Evolutionary conservation across 1,140 invertebrate species (phyloP).

Genomic region (Drosophila miranda): DNA sequence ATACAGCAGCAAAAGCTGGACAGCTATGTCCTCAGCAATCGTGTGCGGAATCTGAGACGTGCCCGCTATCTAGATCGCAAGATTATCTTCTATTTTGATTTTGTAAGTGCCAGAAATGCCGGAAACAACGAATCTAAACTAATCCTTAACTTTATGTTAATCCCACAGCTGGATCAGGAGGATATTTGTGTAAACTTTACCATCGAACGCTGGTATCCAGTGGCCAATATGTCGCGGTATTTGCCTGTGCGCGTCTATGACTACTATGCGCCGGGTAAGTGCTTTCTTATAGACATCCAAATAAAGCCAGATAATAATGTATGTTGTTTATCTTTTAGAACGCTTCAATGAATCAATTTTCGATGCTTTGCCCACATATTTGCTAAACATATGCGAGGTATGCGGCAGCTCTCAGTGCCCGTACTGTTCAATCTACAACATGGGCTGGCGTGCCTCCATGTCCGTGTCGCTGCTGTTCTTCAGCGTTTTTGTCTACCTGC

Average conservation of each 20-base stretch:
- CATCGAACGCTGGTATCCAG: conserved; percentile 96
- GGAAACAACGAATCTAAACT: not conserved
- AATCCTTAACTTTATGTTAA: not conserved
- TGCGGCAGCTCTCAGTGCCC: conserved; percentile 99
- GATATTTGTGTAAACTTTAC: conserved; percentile 96
- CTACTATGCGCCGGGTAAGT: conserved; percentile 96
- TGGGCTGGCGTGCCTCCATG: conserved; percentile 83
- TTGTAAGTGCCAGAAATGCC: conserved; percentile 85
- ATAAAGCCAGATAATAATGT: conserved; percentile 6
- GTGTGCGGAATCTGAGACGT: conserved; percentile 91
- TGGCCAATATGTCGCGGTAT: conserved; percentile 97
- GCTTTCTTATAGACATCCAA: not conserved
- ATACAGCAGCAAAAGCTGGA: conserved; percentile 95
- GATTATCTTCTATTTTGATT: conserved; percentile 97
- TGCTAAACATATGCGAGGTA: conserved; percentile 98
- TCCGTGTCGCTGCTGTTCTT: conserved; percentile 75
- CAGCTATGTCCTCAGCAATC: conserved; percentile 89
- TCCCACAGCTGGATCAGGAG: conserved; percentile 88
- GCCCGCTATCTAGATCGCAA: conserved; percentile 91
- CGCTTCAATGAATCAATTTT: conserved; percentile 97
- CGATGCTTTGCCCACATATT: conserved; percentile 93
- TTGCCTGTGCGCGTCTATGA: conserved; percentile 95
- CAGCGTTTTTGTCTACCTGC: conserved; percentile 75
- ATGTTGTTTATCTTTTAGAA: conserved; percentile 85
- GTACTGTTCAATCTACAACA: conserved; percentile 96